Conservation (phyloP, 2,797 vertebrate genomes). For the Chrosomus eos region DNA sequence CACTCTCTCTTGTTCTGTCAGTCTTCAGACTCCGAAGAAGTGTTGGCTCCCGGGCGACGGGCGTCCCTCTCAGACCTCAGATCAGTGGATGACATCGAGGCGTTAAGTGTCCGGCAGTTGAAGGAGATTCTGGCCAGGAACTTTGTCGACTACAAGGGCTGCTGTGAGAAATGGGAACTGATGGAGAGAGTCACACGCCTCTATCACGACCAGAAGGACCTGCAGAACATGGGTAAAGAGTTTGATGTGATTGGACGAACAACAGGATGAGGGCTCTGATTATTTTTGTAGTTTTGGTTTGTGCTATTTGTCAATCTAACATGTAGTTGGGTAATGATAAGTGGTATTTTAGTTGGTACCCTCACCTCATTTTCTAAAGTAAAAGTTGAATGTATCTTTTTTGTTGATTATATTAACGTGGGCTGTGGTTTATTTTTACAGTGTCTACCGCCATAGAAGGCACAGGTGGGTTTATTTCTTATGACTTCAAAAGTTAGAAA, state of each 20-base stretch:
- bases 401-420: not conserved
- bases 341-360: not conserved
- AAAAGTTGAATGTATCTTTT: not conserved
- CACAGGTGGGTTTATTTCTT: slow-evolving; percentile 75
- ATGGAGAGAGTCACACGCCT: slow-evolving; percentile 91
- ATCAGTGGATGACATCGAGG: slow-evolving; percentile 83
- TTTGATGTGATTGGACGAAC: not conserved
- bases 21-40: slow-evolving; percentile 86
- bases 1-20: slow-evolving; percentile 56
- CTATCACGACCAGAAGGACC: slow-evolving; percentile 86
- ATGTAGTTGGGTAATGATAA: not conserved
- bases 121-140: slow-evolving; percentile 96
- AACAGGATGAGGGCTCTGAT: not conserved
- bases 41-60: slow-evolving; percentile 79
- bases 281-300: not conserved
- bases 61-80: slow-evolving; percentile 90
- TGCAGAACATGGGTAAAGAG: slow-evolving; percentile 80
- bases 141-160: slow-evolving; percentile 97
- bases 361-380: not conserved
- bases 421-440: slow-evolving; percentile 68
- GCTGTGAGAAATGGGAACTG: slow-evolving; percentile 98
- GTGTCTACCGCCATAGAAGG: slow-evolving; percentile 77
- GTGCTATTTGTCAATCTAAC: not conserved
- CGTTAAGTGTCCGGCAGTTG: slow-evolving; percentile 89
- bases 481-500: not conserved